Conservation (phyloP, 1,140 invertebrate species). For the Scaptomyza graminum region DNA sequence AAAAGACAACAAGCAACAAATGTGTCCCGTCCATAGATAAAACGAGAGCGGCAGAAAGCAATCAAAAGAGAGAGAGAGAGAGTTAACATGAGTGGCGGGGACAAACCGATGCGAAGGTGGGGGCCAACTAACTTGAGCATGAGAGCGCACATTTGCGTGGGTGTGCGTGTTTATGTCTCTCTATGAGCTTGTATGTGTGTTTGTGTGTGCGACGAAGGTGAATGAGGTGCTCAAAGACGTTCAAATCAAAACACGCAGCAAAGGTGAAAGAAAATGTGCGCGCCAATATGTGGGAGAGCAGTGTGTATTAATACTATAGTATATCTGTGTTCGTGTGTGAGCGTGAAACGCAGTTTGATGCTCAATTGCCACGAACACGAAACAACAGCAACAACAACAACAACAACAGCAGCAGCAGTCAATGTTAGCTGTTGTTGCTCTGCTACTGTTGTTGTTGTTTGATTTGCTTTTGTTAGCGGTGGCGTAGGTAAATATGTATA, state of each 20-base stretch:
- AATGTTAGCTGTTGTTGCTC: conserved; percentile 27
- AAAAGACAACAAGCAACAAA: conserved; percentile 68
- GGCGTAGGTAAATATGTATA: conserved; percentile 12
- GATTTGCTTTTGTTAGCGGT: conserved; percentile 28
- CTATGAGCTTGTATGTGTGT: conserved; percentile 24
- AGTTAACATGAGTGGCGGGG: neutral
- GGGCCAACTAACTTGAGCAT: conserved; percentile 39
- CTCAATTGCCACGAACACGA: conserved; percentile 46
- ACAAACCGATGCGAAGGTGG: conserved; percentile 25
- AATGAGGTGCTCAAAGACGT: conserved; percentile 43
- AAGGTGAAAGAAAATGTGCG: conserved; percentile 80
- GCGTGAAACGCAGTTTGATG: conserved; percentile 43
- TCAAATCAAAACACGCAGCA: conserved; percentile 73
- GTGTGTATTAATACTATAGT: conserved; percentile 7
- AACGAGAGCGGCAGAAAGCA: conserved; percentile 23
- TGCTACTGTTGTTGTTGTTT: conserved; percentile 16
- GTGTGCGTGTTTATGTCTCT: conserved; percentile 39
- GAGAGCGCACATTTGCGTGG: conserved; percentile 60
- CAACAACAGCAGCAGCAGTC: conserved; percentile 7
- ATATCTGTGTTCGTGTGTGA: conserved; percentile 15
- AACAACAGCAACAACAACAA: neutral
- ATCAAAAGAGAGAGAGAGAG: neutral
- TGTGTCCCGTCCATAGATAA: conserved; percentile 30
- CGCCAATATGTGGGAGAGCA: conserved; percentile 64
- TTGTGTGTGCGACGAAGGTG: conserved; percentile 23